These are phyloP conservation scores for Synergus gifuensis DNA, from an alignment of 2,888 invertebrate genomes.

Conservation along the genomic window DNA sequence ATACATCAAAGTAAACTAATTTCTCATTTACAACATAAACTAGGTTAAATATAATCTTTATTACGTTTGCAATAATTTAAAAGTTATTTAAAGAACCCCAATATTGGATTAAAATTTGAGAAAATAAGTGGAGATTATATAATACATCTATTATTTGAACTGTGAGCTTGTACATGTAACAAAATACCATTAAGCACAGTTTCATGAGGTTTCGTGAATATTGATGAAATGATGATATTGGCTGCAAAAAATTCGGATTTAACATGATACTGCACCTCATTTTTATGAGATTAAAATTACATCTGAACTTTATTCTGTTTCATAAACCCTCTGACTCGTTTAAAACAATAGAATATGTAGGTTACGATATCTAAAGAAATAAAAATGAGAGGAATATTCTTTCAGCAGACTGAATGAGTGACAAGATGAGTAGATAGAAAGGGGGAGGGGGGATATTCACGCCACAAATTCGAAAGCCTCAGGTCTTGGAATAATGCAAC, in stretches of 20 bases:
- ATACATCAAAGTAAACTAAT: neutral
- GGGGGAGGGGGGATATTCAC: constrained; percentile 15
- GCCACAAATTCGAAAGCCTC: constrained; percentile 74
- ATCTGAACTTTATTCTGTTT: too few relatives aligned
- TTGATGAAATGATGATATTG: neutral
- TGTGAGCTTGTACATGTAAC: neutral
- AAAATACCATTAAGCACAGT: neutral
- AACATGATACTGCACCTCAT: neutral
- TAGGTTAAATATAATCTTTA: too few relatives aligned
- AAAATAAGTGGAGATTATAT: neutral
- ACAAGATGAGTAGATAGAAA: neutral
- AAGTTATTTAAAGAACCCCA: too few relatives aligned
- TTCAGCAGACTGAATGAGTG: neutral
- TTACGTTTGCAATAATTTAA: too few relatives aligned
- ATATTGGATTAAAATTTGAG: neutral
- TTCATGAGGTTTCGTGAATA: neutral
- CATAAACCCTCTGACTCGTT: neutral
- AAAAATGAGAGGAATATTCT: neutral
- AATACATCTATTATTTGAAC: neutral
- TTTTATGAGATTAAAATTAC: neutral
- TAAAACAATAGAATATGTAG: neutral
- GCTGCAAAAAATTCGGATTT: neutral
- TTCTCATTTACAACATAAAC: neutral
- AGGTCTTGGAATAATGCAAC: constrained; percentile 74
- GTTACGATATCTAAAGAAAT: neutral